Percentiles rank a stretch among this genome's conserved stretches.
Conservation (phyloP, 2,888 invertebrate genomes). For the Drosophila pegasa region DNA sequence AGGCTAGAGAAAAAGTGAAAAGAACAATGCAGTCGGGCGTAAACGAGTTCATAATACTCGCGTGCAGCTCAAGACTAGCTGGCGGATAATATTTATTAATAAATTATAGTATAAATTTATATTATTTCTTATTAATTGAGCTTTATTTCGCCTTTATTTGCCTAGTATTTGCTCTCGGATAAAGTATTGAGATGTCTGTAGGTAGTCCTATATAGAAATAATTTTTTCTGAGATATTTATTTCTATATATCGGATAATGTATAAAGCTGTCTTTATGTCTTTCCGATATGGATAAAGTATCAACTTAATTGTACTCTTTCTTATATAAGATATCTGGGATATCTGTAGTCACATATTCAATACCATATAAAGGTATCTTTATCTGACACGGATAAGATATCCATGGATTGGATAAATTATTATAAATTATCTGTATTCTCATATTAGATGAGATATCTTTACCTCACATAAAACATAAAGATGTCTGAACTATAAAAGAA, state of each 20-base stretch:
- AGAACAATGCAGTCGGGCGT: neutral
- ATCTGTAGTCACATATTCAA: neutral
- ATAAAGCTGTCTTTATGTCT: neutral
- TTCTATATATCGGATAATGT: neutral
- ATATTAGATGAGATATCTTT: neutral
- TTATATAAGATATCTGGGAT: too few relatives aligned
- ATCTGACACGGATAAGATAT: too few relatives aligned
- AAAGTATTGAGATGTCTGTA: too few relatives aligned
- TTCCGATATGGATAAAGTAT: neutral
- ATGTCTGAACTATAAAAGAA: too few relatives aligned
- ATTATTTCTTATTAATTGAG: neutral
- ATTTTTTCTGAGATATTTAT: too few relatives aligned
- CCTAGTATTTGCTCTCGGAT: neutral
- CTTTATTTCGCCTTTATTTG: too few relatives aligned
- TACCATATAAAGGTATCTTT: neutral
- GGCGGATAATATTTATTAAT: neutral
- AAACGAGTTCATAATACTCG: neutral
- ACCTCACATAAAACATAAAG: neutral
- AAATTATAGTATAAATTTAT: too few relatives aligned
- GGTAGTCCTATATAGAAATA: too few relatives aligned
- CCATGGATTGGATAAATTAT: too few relatives aligned
- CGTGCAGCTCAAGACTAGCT: neutral
- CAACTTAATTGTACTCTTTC: too few relatives aligned
- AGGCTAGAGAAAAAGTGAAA: constrained; percentile 17
- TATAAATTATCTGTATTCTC: too few relatives aligned